These are phyloP conservation scores for Coranthus polyacanthus DNA, from an alignment of 2,797 vertebrate species.

Conservation along the genomic window DNA sequence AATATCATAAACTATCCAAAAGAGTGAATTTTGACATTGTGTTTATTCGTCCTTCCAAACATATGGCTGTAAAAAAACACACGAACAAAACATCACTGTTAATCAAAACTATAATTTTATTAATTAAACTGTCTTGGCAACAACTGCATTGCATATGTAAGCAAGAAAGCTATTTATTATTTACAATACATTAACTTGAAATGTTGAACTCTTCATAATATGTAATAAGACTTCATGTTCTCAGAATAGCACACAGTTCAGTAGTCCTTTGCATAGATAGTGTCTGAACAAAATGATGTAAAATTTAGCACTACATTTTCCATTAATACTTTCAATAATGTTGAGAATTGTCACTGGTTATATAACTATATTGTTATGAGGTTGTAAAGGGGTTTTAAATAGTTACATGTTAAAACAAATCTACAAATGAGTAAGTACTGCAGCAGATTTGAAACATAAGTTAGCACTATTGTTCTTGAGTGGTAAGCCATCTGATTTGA, in stretches of 20 bases:
- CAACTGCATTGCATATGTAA: constrained; percentile 12
- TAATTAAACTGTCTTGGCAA: constrained; percentile 40
- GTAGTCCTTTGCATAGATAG: constrained; percentile 62
- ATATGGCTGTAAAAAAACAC: neutral
- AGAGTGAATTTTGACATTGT: too few species aligned
- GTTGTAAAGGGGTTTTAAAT: constrained; percentile 21
- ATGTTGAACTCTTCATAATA: constrained; percentile 11
- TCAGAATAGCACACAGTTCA: constrained; percentile 29
- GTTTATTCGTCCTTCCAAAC: too few species aligned
- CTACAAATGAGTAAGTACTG: constrained; percentile 19
- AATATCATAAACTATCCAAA: constrained; percentile 27
- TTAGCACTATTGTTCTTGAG: constrained; percentile 1
- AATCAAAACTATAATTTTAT: constrained; percentile 53
- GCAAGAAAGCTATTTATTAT: constrained; percentile 28
- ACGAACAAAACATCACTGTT: constrained; percentile 11
- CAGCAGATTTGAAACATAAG: neutral
- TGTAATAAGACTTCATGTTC: constrained; percentile 6
- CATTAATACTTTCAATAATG: too few species aligned
- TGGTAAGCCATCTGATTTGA: constrained; percentile 27
- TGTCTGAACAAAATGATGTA: constrained; percentile 4
- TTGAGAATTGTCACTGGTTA: constrained; percentile 9
- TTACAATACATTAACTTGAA: constrained; percentile 43
- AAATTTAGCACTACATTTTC: constrained; percentile 1
- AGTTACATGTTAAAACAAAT: neutral
- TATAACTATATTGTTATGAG: neutral